Percentiles rank a stretch among this genome's conserved stretches.
Evolutionary conservation across 1,140 invertebrate genomes (phyloP).

Genomic region (Drosophila lacteicornis): DNA sequence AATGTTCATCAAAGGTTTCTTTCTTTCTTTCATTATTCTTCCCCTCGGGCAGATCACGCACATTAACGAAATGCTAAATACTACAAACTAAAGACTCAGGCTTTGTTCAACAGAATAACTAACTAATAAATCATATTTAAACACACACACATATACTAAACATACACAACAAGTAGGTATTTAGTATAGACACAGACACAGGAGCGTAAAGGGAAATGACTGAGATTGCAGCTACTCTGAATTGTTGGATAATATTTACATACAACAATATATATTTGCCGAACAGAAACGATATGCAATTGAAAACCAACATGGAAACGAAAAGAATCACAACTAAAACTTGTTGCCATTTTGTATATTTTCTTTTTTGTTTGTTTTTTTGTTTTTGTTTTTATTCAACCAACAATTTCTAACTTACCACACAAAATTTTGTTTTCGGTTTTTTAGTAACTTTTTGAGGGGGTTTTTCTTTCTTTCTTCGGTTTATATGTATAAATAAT

Average conservation of each 20-base stretch:
- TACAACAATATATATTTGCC: conserved; percentile 51
- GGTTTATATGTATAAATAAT: conserved; percentile 73
- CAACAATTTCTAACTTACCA: conserved; percentile 84
- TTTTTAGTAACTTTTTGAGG: conserved; percentile 67
- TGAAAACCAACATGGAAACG: conserved; percentile 70
- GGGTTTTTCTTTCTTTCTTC: conserved; percentile 46
- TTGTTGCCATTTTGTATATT: conserved; percentile 47
- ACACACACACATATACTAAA: conserved; percentile 39
- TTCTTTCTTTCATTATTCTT: neutral
- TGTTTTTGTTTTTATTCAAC: conserved; percentile 68
- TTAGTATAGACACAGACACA: conserved; percentile 41
- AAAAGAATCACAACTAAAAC: conserved; percentile 54
- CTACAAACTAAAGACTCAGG: conserved; percentile 19
- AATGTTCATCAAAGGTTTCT: conserved; percentile 20
- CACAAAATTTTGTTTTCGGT: conserved; percentile 84
- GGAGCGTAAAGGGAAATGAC: conserved; percentile 42
- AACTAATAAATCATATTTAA: conserved; percentile 11
- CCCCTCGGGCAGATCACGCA: conserved; percentile 3
- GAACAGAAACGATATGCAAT: conserved; percentile 70
- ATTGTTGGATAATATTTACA: conserved; percentile 48
- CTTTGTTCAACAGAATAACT: conserved; percentile 2
- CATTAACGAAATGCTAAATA: conserved; percentile 1
- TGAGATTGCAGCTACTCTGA: conserved; percentile 58
- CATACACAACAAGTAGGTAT: conserved; percentile 24
- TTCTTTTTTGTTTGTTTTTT: conserved; percentile 37